Base-by-base conservation (phyloP, 1,140 invertebrate genomes). In the Sarcophaga bullata region DNA sequence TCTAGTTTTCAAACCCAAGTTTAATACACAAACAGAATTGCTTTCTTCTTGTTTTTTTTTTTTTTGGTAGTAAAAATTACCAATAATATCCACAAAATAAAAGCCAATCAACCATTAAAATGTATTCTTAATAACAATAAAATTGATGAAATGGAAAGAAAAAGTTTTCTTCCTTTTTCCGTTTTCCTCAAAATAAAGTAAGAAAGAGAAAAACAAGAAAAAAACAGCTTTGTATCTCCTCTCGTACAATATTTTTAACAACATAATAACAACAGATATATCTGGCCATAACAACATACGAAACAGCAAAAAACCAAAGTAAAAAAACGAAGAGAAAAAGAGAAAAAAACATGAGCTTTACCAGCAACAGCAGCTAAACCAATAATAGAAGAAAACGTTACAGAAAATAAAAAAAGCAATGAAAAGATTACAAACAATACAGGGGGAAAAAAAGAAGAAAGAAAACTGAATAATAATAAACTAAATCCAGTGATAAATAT, bases 251-350 rank as follows among this genome's bases (percentile, higher is more conserved):
- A 17, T 68, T 68, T 37, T 68, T 68, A 68, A 68, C 62, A 68
- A 19, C 62, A 68, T 68, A 68, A 68, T 68, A 68, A 68, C 62
- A n/a, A n/a, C 62, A 68, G 62, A 68, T 68, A 68, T 68, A 68
- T 68, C 62, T 19, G 62, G 62, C 25, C 6, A 68, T 68, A 68
- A 68, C 62, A 68, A 68, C 15, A 68, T 68, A 68, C 17, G 7
- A 17, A 68, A 68, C n/a, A 68, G 17, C 62, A n/a, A 68, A 68
- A 68, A 37, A 37, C 25, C 25, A 37, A 37, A 37, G 25, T 37
- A 4, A 37, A 68, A 62, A 62, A 15, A n/a, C n/a, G n/a, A n/a
- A 62, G 2, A 62, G 6, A 15, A 62, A 62, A 15, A 13, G n/a
- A 68, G 62, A 58, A n/a, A 68, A n/a, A 58, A 58, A n/a, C 54